phyloP scores from a whole-genome alignment of 2,888 invertebrate genomes.

The Andrena praecox region DNA sequence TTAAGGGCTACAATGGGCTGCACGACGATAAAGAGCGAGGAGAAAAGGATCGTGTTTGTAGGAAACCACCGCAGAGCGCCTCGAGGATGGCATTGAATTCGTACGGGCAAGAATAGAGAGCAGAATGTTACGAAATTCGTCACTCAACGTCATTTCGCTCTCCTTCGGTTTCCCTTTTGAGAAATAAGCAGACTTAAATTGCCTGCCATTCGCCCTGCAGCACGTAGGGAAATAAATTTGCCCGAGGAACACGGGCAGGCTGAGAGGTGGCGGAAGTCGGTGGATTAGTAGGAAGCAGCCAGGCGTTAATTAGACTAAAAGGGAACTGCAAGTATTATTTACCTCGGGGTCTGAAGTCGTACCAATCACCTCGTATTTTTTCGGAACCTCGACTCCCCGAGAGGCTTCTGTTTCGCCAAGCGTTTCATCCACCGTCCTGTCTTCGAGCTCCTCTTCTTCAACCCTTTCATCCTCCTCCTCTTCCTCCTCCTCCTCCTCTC shows the following conservation, averaged over 20 bases:
- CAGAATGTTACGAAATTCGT: neutral
- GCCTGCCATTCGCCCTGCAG: neutral
- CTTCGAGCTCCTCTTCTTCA: constrained; percentile 45
- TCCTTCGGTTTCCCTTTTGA: neutral
- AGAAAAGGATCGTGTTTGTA: neutral
- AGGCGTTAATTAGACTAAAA: constrained; percentile 44
- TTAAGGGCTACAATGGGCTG: constrained; percentile 12
- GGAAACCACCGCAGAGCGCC: neutral
- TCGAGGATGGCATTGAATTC: neutral
- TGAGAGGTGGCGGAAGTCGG: neutral
- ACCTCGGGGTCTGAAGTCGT: constrained; percentile 73
- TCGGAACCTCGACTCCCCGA: constrained; percentile 9
- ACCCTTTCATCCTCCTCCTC: constrained; percentile 42
- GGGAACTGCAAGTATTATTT: constrained; percentile 24
- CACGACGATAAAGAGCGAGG: neutral
- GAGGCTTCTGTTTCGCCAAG: constrained; percentile 32
- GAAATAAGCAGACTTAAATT: neutral
- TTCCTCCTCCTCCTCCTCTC: constrained; percentile 43
- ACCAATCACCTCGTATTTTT: constrained; percentile 77
- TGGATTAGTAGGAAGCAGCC: neutral
- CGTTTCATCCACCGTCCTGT: constrained; percentile 59
- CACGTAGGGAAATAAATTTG: constrained; percentile 28
- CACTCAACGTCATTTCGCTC: neutral
- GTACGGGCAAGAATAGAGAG: too few relatives aligned
- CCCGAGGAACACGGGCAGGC: neutral